Evolutionary conservation across 2,113 vertebrate species (phyloP).

Genomic region (Syrmaticus mikado): DNA sequence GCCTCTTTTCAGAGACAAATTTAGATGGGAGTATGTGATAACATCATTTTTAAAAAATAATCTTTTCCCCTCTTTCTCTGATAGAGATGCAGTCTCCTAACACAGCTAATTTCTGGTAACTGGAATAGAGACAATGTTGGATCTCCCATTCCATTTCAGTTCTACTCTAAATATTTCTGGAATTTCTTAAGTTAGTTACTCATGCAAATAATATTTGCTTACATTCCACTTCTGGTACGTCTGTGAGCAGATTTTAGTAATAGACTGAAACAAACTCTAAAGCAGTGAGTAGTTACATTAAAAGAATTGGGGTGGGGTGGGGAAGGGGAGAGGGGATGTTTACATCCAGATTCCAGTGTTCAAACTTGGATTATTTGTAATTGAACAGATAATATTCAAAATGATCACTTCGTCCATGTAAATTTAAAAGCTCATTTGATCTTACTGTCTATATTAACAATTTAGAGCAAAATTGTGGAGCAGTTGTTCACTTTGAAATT

Average conservation of each 20-base stretch:
- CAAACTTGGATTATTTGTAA: not conserved
- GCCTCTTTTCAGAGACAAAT: not conserved
- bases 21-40: not conserved
- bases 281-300: not conserved
- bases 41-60: fast-evolving
- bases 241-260: not conserved
- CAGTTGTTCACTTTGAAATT: not conserved
- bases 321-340: not conserved
- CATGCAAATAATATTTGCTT: not conserved
- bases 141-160: not conserved
- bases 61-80: not conserved
- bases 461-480: not conserved
- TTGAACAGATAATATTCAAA: not conserved
- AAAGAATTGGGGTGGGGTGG: fast-evolving
- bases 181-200: not conserved
- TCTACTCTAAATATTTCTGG: not conserved
- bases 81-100: not conserved
- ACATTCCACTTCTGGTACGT: not conserved
- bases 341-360: not conserved
- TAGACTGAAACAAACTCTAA: not conserved
- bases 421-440: not conserved
- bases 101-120: not conserved
- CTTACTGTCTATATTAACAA: not conserved
- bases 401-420: not conserved
- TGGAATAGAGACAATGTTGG: not conserved